These are phyloP conservation scores for Phrixothrix hirtus DNA, from an alignment of 2,888 invertebrate genomes.

Conservation along the genomic window DNA sequence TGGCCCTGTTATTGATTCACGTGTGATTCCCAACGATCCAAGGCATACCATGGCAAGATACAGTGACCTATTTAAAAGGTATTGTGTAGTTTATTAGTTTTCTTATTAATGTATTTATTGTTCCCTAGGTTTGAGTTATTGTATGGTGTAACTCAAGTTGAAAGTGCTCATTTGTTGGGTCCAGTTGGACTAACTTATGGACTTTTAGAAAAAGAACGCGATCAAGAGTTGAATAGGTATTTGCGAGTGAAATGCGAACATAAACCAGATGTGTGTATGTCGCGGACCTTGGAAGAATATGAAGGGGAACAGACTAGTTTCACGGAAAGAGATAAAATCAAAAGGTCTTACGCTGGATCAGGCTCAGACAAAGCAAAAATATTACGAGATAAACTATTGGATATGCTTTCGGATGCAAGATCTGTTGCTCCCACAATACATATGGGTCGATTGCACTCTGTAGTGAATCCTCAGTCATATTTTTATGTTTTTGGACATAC, in stretches of 20 bases:
- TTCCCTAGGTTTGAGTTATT: conserved; percentile 83
- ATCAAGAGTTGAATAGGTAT: conserved; percentile 75
- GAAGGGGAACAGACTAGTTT: conserved; percentile 32
- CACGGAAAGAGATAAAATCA: conserved; percentile 35
- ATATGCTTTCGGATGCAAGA: conserved; percentile 86
- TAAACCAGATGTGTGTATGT: conserved; percentile 69
- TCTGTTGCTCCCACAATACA: conserved; percentile 80
- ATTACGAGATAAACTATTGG: conserved; percentile 75
- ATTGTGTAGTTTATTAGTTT: too few species aligned
- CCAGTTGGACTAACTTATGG: conserved; percentile 74
- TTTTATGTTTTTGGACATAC: conserved; percentile 90
- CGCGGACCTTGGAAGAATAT: conserved; percentile 67
- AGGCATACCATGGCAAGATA: conserved; percentile 74
- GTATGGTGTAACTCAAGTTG: conserved; percentile 82
- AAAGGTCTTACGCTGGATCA: conserved; percentile 25
- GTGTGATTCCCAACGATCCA: conserved; percentile 82
- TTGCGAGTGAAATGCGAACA: conserved; percentile 78
- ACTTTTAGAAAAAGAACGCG: conserved; percentile 73
- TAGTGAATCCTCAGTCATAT: conserved; percentile 75
- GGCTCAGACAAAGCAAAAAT: conserved; percentile 45
- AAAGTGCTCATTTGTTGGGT: conserved; percentile 77
- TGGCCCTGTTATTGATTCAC: conserved; percentile 86
- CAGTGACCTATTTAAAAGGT: conserved; percentile 76
- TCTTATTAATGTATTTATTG: too few species aligned
- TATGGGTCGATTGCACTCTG: conserved; percentile 76